A percentile compares a stretch with the other conserved stretches of the same genome.
Evolutionary conservation across 1,140 invertebrate genomes (phyloP).

Genomic region (Plectrocnemia conspersa): DNA sequence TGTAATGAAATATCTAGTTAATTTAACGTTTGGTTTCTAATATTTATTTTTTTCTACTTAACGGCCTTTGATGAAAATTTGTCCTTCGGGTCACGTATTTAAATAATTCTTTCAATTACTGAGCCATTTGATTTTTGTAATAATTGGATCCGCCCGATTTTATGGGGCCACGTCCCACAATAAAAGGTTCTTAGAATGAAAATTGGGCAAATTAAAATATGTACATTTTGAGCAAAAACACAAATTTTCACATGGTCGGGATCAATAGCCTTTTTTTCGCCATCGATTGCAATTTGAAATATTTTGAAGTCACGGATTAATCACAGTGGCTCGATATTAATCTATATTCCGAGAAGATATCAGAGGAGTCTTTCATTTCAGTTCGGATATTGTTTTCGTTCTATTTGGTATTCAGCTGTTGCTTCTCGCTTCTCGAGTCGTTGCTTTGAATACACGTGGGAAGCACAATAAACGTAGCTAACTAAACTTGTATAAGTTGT

Average conservation of each 20-base stretch:
- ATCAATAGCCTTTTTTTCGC: no score
- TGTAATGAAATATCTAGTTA: no score
- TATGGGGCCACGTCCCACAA: no score
- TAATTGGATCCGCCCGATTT: no score
- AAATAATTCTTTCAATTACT: conserved; percentile 19
- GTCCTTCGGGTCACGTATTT: background rate
- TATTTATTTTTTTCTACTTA: no score
- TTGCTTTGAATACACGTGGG: conserved; percentile 19
- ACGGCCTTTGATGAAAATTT: no score
- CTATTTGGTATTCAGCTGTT: conserved; percentile 35
- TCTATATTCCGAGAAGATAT: conserved; percentile 24
- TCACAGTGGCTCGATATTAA: conserved; percentile 2
- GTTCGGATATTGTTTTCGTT: conserved; percentile 31
- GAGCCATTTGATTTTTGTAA: conserved; percentile 9
- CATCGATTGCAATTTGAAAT: background rate
- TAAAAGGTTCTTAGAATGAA: no score
- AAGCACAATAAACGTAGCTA: conserved; percentile 7
- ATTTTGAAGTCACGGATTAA: background rate
- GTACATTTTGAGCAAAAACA: no score
- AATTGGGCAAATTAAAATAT: no score
- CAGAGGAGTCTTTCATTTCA: conserved; percentile 32
- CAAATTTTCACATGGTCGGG: no score
- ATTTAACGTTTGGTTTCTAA: no score
- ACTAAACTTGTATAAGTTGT: no score
- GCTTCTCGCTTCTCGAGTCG: conserved; percentile 7